Conservation (phyloP, 2,888 invertebrate species). For the Leptinotarsa juncta region DNA sequence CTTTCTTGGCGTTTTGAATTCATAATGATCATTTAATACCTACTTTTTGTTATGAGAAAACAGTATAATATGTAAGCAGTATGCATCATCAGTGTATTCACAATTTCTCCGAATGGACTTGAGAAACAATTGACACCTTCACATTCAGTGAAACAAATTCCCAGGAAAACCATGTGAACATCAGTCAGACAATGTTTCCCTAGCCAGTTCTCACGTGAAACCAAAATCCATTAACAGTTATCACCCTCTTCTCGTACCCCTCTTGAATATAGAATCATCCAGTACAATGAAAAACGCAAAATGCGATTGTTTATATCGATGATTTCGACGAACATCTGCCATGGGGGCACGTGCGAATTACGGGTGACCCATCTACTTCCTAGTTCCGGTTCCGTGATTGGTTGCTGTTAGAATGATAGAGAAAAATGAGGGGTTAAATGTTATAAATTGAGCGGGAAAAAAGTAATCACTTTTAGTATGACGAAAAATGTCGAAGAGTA, state of each 20-base stretch:
- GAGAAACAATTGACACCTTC: not conserved
- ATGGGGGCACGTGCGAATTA: slow-evolving; percentile 29
- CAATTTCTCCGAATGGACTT: not conserved
- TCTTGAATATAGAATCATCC: slow-evolving; percentile 28
- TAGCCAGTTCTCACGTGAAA: slow-evolving; percentile 13
- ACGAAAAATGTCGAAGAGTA: slow-evolving; percentile 29
- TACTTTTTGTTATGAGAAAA: no score
- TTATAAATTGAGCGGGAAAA: slow-evolving; percentile 48
- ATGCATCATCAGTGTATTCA: no score
- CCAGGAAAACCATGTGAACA: slow-evolving; percentile 20
- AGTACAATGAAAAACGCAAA: slow-evolving; percentile 30
- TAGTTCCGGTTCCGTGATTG: slow-evolving; percentile 60
- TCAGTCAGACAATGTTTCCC: not conserved
- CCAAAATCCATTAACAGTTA: slow-evolving; percentile 16
- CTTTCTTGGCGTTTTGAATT: no score
- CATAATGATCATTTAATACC: no score
- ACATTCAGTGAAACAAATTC: not conserved
- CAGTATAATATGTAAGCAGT: no score
- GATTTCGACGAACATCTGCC: slow-evolving; percentile 32
- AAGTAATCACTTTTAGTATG: slow-evolving; percentile 31
- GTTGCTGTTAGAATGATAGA: slow-evolving; percentile 43
- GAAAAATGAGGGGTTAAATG: slow-evolving; percentile 48
- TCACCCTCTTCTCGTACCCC: slow-evolving; percentile 23
- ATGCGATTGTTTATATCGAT: slow-evolving; percentile 34
- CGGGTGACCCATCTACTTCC: slow-evolving; percentile 52